Conservation (phyloP, 2,113 vertebrate genomes). For the Mormoops blainvillei region DNA sequence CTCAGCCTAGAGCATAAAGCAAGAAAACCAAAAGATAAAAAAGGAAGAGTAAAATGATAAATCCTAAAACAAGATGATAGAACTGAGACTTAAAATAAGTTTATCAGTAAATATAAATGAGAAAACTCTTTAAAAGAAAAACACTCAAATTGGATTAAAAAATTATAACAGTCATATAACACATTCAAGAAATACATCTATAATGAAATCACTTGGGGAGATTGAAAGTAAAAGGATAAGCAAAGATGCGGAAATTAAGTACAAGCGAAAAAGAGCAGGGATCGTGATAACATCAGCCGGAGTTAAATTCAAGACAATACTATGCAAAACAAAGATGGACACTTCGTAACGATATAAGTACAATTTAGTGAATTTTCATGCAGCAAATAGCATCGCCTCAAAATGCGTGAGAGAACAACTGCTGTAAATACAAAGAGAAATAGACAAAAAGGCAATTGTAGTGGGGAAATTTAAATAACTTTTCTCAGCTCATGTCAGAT, state of each 20-base stretch:
- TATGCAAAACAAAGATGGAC: background rate
- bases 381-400: background rate
- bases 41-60: background rate
- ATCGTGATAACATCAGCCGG: background rate
- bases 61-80: background rate
- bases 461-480: background rate
- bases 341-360: background rate
- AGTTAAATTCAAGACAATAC: background rate
- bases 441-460: background rate
- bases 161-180: background rate
- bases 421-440: background rate
- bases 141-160: background rate
- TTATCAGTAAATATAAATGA: background rate
- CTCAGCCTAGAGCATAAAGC: background rate
- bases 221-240: background rate
- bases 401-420: background rate
- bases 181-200: background rate
- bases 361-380: background rate
- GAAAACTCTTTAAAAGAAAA: conserved; percentile 1
- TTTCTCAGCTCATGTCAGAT: background rate
- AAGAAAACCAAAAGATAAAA: background rate
- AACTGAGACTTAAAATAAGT: background rate
- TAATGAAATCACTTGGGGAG: background rate
- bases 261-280: background rate
- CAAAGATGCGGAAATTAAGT: background rate